phyloP scores from a whole-genome alignment of 1,140 invertebrate species.

The Dolichoris vasculosae region DNA sequence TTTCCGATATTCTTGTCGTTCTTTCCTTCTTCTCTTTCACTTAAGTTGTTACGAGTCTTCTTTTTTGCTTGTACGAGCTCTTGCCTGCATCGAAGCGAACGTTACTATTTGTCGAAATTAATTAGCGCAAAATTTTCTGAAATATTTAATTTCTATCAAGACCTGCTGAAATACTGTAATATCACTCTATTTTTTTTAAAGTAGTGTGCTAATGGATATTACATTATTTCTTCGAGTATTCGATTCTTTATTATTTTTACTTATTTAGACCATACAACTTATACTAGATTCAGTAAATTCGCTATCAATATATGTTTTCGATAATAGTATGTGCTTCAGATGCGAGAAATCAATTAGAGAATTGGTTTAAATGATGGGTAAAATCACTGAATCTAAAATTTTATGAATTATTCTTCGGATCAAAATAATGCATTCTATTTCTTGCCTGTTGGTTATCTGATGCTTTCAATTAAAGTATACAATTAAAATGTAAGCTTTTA shows the following conservation, averaged over 20 bases:
- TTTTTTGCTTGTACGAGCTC: background rate
- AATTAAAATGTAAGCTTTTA: background rate
- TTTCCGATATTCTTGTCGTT: slow-evolving; percentile 53
- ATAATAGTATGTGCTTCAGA: no score
- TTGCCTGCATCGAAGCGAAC: background rate
- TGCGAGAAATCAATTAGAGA: no score
- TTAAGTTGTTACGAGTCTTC: background rate
- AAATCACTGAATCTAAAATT: no score
- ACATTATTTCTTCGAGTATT: background rate
- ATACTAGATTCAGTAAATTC: no score
- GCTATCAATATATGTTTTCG: background rate
- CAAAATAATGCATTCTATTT: no score
- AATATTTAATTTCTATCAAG: background rate
- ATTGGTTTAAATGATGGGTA: no score
- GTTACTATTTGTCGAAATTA: slow-evolving; percentile 29
- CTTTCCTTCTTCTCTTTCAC: slow-evolving; percentile 35
- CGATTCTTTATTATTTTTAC: background rate
- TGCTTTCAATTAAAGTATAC: background rate
- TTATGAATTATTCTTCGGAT: no score
- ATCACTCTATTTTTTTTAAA: background rate
- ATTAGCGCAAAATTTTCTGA: background rate
- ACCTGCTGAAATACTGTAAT: background rate
- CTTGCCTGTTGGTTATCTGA: no score
- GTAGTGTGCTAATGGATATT: background rate
- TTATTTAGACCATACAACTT: no score